Evolutionary conservation across 2,113 vertebrate species (phyloP).

Genomic region (Gambusia affinis): DNA sequence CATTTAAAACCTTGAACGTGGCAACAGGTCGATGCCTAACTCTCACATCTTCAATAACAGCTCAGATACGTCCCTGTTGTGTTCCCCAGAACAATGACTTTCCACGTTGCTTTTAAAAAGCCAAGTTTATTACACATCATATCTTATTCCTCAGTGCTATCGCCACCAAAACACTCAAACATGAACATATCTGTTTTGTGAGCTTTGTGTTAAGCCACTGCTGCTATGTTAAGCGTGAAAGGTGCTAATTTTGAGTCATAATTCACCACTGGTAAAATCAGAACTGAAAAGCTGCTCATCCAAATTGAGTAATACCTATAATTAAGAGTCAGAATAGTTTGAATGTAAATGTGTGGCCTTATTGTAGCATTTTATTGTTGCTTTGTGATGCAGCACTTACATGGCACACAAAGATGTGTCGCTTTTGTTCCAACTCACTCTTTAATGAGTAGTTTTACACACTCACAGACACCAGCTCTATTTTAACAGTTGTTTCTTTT

Average conservation of each 20-base stretch:
- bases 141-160: conserved; percentile 44
- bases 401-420: conserved; percentile 7
- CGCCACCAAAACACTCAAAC: conserved; percentile 51
- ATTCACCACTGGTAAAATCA: conserved; percentile 8
- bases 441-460: conserved; percentile 32
- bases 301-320: conserved; percentile 28
- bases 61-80: conserved; percentile 24
- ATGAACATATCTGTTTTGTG: conserved; percentile 18
- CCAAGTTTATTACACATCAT: conserved; percentile 51
- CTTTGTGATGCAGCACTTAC: conserved; percentile 3
- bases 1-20: neutral
- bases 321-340: conserved; percentile 32
- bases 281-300: conserved; percentile 24
- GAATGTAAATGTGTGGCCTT: conserved; percentile 11
- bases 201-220: conserved; percentile 33
- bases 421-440: conserved; percentile 11
- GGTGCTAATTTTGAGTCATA: conserved; percentile 19
- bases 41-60: neutral
- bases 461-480: conserved; percentile 9
- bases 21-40: neutral
- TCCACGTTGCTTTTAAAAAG: conserved; percentile 19
- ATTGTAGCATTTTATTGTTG: neutral
- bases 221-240: conserved; percentile 30
- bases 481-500: conserved; percentile 16
- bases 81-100: conserved; percentile 18